Percentiles rank a stretch among this genome's conserved stretches.
phyloP scores from a whole-genome alignment of 2,888 invertebrate genomes.

The Bursaphelenchus okinawaensis region DNA sequence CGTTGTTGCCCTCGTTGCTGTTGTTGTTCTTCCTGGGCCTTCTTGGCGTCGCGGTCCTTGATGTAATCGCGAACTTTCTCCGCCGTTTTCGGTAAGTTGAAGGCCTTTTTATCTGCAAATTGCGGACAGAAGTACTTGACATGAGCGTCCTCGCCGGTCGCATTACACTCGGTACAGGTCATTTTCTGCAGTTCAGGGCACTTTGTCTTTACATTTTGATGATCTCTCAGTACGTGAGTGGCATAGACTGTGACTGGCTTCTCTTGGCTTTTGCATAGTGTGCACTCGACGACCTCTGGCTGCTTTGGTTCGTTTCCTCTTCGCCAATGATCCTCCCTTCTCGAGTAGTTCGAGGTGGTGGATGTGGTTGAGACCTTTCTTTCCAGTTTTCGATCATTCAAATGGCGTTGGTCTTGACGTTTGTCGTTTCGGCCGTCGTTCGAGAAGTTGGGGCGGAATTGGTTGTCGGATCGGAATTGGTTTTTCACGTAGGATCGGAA shows the following conservation, averaged over 20 bases:
- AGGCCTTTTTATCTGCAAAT: neutral
- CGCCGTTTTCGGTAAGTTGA: neutral
- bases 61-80: neutral
- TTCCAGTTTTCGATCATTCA: neutral
- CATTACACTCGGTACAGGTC: constrained; percentile 2
- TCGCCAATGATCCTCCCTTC: neutral
- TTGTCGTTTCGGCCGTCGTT: neutral
- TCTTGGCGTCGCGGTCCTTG: neutral
- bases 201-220: neutral
- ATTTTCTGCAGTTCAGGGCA: constrained; percentile 5
- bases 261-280: neutral
- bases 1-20: neutral
- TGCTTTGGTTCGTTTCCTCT: neutral
- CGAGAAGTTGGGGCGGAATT: no score
- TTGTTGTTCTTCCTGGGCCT: neutral
- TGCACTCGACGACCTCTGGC: neutral
- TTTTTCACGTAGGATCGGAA: neutral
- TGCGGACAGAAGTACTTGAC: constrained; percentile 7
- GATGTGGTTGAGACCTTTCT: neutral
- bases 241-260: neutral
- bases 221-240: neutral
- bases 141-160: constrained; percentile 17
- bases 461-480: no score
- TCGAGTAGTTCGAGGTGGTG: neutral
- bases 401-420: neutral